Evolutionary conservation across 2,888 invertebrate genomes (phyloP), one percentile per base, ranked within the genome.

Genomic region (Stenoptilia bipunctidactyla): DNA sequence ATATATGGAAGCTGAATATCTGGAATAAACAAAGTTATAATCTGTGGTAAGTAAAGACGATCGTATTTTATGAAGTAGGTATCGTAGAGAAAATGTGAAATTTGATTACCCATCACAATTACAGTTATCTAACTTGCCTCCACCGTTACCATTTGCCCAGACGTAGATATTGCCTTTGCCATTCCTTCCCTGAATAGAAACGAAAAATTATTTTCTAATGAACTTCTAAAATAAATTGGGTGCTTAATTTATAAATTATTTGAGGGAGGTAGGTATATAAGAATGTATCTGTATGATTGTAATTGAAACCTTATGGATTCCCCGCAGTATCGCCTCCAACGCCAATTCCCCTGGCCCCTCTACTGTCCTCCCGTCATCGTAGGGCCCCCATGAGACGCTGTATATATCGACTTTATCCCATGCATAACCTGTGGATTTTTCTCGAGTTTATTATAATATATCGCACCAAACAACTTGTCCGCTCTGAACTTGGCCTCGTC

Each of bases 61-160:
- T 6, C 5, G 5, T 25, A 5, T 6, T 25, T 25, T 6, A 25
- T 6, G 9, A 25, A 25, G 25, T 25, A 25, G 5, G 25, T 25
- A 25, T 5, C 25, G 25, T 9, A 25, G 25, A 6, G 5, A n/a
- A n/a, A 20, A 30, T 27, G 1, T 27, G 15, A 34, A 40, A 30
- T 27, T n/a, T 41, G 89, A 87, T 72, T 92, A 97, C 54, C 97
- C 97, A 66, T 97, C 97, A 65, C 94, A 94, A 57, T 94, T 93
- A 63, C 97, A 97, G 67, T 95, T 93, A 68, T 97, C 97, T 5
- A 86, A 86, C 45, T 88, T 86, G 8, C 87, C 86, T 2, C 96
- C 96, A 0, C 97, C 97, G 60, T 97, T 97, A 1, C 96, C 96
- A 15, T 93, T 92, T 0, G 97, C 97, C 94, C 96, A 97, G 0